These are phyloP conservation scores for Acanthis flammea DNA, from an alignment of 2,797 vertebrate species.

Conservation along the genomic window DNA sequence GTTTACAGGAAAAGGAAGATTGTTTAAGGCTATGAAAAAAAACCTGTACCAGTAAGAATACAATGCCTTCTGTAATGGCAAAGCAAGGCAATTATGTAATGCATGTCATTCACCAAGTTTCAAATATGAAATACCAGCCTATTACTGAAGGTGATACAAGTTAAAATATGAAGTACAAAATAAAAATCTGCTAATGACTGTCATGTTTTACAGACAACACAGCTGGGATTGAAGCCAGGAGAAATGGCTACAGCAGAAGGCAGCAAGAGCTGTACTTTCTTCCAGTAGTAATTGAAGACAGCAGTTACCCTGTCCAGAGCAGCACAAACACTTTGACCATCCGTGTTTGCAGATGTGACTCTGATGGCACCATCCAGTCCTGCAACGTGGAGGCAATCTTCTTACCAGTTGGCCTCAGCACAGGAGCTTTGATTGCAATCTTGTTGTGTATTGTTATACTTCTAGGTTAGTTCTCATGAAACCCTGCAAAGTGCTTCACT, in stretches of 20 bases:
- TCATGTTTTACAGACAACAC: slow-evolving; percentile 89
- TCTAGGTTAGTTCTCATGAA: slow-evolving; percentile 82
- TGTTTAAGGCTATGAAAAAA: neutral
- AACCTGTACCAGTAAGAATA: neutral
- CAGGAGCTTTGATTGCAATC: slow-evolving; percentile 94
- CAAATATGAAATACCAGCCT: neutral
- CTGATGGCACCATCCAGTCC: slow-evolving; percentile 88
- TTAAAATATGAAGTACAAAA: neutral
- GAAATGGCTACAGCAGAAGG: slow-evolving; percentile 87
- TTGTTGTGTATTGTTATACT: slow-evolving; percentile 93
- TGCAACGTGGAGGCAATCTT: slow-evolving; percentile 96
- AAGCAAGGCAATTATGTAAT: neutral
- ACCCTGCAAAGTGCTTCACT: neutral
- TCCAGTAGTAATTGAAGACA: slow-evolving; percentile 91
- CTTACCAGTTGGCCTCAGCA: slow-evolving; percentile 95
- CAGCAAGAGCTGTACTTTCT: slow-evolving; percentile 90
- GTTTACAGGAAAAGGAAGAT: neutral
- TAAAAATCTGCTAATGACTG: slow-evolving; percentile 13
- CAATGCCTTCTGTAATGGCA: neutral
- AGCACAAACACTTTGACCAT: slow-evolving; percentile 95
- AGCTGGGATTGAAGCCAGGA: slow-evolving; percentile 89
- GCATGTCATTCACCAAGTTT: neutral
- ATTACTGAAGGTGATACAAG: neutral
- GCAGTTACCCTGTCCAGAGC: slow-evolving; percentile 91
- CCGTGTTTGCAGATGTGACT: slow-evolving; percentile 91